Evolutionary conservation across 2,888 invertebrate genomes (phyloP), one percentile per base, ranked within the genome.

Genomic region (Heliconius aoede): DNA sequence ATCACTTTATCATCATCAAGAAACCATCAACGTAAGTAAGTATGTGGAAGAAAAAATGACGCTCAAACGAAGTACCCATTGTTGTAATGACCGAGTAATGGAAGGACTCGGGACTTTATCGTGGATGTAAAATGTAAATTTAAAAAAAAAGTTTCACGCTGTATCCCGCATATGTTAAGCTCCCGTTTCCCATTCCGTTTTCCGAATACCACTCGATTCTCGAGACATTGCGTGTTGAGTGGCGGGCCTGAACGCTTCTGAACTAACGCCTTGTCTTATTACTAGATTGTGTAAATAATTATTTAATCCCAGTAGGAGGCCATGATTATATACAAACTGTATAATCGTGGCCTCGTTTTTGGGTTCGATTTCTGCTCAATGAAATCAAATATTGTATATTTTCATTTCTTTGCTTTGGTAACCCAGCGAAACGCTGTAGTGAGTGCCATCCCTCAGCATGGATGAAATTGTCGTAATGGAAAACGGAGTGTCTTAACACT

Each of bases 1-100:
- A 58, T 26, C 36, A 32, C 32, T 83, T 80, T 82, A 82, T 83
- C 83, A 84, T 83, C 83, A 83, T 83, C 81, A 84, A 82, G 81
- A 77, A 76, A 78, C 69, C 81, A 82, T 83, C 82, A 81, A 75
- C 73, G 62, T 73, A 77, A 74, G 76, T 73, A 71, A 74, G 76
- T 73, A 71, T 80, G 74, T 69, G 72, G 76, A 78, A 81, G 79
- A 82, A 83, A 82, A 82, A 81, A 72, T 75, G 81, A 83, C 81
- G 81, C 72, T 78, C 81, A 83, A 83, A 83, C 84, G 24, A 7
- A 15, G 36, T 84, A 83, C 81, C 21, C 83, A 55, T 74, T 76
- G 76, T 80, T 80, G 76, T 83, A 84, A 83, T 79, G 80, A 81
- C 76, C 80, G 81, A 80, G 81, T 82, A 82, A 80, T 79, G 81